phyloP scores from a whole-genome alignment of 2,113 vertebrate genomes.

The Rostratula benghalensis region DNA sequence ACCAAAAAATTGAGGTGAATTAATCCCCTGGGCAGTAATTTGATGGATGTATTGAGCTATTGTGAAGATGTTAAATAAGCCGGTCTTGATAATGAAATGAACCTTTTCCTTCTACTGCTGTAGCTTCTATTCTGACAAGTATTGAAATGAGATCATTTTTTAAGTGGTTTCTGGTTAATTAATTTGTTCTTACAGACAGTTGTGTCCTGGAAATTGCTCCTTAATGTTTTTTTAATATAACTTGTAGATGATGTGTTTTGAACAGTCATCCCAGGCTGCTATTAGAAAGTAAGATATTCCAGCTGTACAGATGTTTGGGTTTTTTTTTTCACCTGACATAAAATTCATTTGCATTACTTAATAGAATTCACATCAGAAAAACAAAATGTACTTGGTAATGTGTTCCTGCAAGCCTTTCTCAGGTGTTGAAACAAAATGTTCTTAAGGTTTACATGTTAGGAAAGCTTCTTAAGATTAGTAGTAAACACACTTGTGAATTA shows the following conservation, averaged over 20 bases:
- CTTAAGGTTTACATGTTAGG: background rate
- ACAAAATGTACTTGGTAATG: background rate
- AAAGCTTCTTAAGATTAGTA: background rate
- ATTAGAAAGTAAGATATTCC: background rate
- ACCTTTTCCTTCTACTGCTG: background rate
- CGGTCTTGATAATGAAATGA: background rate
- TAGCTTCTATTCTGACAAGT: background rate
- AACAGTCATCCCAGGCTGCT: background rate
- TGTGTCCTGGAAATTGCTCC: background rate
- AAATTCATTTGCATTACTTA: background rate
- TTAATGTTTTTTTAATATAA: background rate
- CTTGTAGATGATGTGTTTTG: background rate
- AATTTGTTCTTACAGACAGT: background rate
- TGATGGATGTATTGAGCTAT: background rate
- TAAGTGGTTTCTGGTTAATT: background rate
- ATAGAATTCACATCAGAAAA: background rate
- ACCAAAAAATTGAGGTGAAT: constrained; percentile 93
- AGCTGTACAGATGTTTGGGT: background rate
- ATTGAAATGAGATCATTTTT: background rate
- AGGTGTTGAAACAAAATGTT: background rate
- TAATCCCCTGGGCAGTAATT: background rate
- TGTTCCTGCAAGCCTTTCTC: background rate
- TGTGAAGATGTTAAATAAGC: background rate
- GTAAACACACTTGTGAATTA: background rate
- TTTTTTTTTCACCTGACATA: background rate